Conservation (phyloP, 2,888 invertebrate species). For the Orthosia gothica region DNA sequence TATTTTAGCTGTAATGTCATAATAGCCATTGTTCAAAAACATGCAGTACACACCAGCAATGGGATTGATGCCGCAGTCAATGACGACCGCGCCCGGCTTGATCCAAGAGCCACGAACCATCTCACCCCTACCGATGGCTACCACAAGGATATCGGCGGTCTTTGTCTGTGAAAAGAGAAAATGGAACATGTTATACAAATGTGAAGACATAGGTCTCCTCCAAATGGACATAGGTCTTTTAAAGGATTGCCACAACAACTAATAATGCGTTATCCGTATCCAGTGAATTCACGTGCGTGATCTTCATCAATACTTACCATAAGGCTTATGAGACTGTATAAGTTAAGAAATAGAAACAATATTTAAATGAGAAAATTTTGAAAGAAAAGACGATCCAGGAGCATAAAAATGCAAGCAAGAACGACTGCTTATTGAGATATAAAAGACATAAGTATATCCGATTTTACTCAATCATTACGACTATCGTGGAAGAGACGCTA, state of each 20-base stretch:
- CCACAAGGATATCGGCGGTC: conserved; percentile 98
- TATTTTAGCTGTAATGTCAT: conserved; percentile 53
- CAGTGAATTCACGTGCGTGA: neutral
- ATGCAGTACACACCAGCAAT: conserved; percentile 93
- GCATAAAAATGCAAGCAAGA: neutral
- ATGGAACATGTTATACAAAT: neutral
- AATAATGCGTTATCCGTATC: neutral
- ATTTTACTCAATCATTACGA: too few species aligned
- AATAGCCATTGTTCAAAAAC: conserved; percentile 54
- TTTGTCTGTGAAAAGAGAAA: conserved; percentile 88
- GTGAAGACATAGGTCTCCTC: neutral
- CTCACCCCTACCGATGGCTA: conserved; percentile 97
- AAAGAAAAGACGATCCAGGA: neutral
- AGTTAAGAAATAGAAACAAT: neutral
- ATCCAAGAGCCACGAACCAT: conserved; percentile 99
- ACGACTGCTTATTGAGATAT: neutral
- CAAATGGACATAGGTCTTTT: neutral
- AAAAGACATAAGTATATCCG: neutral
- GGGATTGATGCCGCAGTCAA: conserved; percentile 99
- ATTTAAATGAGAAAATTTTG: neutral
- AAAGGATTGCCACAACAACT: neutral
- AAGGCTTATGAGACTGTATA: neutral
- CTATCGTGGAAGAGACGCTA: too few species aligned
- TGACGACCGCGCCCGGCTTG: conserved; percentile 99
- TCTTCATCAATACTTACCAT: neutral